Base-by-base conservation (phyloP, 2,888 invertebrate genomes). In the Noctua janthe region DNA sequence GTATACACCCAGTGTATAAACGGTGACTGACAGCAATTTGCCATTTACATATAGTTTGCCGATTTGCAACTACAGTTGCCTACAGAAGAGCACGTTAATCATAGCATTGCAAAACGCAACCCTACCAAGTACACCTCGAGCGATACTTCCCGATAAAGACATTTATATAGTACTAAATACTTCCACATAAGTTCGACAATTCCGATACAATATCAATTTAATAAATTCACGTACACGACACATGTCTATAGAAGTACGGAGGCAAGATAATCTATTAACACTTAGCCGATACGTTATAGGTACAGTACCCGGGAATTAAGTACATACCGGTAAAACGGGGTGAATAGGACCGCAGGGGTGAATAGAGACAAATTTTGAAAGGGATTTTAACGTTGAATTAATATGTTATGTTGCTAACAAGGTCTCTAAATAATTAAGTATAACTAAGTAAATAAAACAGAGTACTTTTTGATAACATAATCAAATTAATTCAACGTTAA, bases 231-330 rank as follows among this genome's bases (percentile, higher is more conserved):
- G 59, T 71, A 88, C 70, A 80, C 66, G 86, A 87, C 67, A 88
- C 62, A 59, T 74, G 39, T 76, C 49, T 85, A 70, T 49, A 71
- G 69, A 66, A 74, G n/a, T 70, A 72, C n/a, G 49, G 51, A 77
- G 80, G 87, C 89, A 87, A 89, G 84, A 86, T 86, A 43, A 67
- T 70, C 29, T 75, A 74, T 71, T 64, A 84, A 71, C 67, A 71
- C 39, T 73, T 71, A 85, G 62, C 71, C 47, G 74, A 74, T 80
- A 73, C 64, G 39, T 17, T 59, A 66, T 29, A 43, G 43, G 43
- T 43, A 56, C 29, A 73, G 43, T 47, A 66, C 39, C 64, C 29
- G 29, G 7, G 29, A 43, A 3, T 62, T 35, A 17, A 8, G 64
- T 2, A 17, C 0, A 17, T 17, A n/a, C n/a, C n/a, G n/a, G n/a